A percentile compares a stretch with the other conserved stretches of the same genome.
These are phyloP conservation scores for Halocynthia roretzi DNA, from an alignment of 23 tunicate genomes.

Conservation along the genomic window DNA sequence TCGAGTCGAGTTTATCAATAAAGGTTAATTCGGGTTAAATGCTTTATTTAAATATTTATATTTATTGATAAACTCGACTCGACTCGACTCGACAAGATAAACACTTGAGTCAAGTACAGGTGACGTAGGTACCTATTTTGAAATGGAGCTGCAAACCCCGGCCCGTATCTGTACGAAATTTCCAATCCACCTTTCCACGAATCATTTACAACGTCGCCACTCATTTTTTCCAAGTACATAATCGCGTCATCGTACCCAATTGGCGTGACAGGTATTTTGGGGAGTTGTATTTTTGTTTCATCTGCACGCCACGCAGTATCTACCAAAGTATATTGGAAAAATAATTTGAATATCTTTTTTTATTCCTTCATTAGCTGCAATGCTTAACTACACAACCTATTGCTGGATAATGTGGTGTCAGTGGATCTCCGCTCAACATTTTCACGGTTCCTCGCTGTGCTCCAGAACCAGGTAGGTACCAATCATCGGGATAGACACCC, in stretches of 20 bases:
- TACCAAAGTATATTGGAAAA: background rate
- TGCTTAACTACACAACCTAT: slow-evolving; percentile 22
- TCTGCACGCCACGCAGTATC: slow-evolving; percentile 43
- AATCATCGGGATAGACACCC: slow-evolving; percentile 52
- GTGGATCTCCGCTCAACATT: slow-evolving; percentile 41
- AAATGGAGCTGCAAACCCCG: slow-evolving; percentile 31
- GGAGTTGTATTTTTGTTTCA: slow-evolving; percentile 21
- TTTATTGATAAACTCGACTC: too few species aligned
- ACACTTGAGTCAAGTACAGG: too few species aligned
- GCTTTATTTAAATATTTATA: too few species aligned
- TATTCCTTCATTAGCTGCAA: background rate
- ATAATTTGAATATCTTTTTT: too few species aligned
- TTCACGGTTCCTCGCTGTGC: slow-evolving; percentile 57
- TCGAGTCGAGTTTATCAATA: too few species aligned
- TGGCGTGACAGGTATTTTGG: slow-evolving; percentile 73
- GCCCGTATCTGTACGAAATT: slow-evolving; percentile 70
- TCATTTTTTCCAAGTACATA: slow-evolving; percentile 35
- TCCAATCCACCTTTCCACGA: slow-evolving; percentile 62
- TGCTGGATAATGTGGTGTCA: slow-evolving; percentile 66
- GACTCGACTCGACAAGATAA: too few species aligned
- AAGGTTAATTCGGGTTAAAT: too few species aligned
- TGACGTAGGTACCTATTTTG: slow-evolving; percentile 6
- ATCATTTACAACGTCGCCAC: slow-evolving; percentile 29
- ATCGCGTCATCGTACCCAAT: slow-evolving; percentile 60
- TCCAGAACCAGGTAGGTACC: slow-evolving; percentile 62